Evolutionary conservation across 2,113 vertebrate genomes (phyloP).

Genomic region (Thalassarche chlororhynchos): DNA sequence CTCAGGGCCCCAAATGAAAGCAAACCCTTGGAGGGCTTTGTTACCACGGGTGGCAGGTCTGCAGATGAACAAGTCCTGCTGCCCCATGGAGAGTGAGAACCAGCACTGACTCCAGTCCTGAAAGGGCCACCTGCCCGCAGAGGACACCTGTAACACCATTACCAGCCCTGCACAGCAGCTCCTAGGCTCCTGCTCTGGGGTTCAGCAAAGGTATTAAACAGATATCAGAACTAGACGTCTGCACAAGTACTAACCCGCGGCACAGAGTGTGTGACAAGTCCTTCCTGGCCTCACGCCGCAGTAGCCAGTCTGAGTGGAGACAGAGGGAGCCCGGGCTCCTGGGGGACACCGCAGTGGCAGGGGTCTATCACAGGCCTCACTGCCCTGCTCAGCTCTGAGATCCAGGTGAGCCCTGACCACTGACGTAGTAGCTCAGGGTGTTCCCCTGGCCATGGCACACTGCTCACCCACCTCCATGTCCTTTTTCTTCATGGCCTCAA

Average conservation of each 20-base stretch:
- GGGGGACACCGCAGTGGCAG: accelerated
- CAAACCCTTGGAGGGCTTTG: neutral
- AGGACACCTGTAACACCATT: neutral
- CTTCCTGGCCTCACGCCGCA: neutral
- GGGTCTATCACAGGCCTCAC: neutral
- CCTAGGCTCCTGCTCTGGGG: neutral
- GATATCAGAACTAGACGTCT: neutral
- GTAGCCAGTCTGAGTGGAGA: neutral
- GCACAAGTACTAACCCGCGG: neutral
- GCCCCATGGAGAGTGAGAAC: neutral
- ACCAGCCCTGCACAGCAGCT: neutral
- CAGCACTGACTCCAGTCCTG: neutral
- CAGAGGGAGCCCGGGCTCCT: neutral
- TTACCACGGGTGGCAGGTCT: neutral
- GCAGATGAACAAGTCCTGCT: neutral
- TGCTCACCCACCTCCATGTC: conserved; percentile 87
- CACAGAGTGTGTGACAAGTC: neutral
- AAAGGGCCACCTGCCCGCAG: neutral
- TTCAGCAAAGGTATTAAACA: neutral
- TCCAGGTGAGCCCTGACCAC: neutral
- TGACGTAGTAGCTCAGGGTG: neutral
- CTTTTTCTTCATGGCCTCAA: conserved; percentile 95
- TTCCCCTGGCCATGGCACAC: neutral
- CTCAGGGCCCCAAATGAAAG: neutral
- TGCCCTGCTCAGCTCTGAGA: neutral